phyloP scores from a whole-genome alignment of 2,113 vertebrate genomes.

The Ophthalmolycus amberensis region DNA sequence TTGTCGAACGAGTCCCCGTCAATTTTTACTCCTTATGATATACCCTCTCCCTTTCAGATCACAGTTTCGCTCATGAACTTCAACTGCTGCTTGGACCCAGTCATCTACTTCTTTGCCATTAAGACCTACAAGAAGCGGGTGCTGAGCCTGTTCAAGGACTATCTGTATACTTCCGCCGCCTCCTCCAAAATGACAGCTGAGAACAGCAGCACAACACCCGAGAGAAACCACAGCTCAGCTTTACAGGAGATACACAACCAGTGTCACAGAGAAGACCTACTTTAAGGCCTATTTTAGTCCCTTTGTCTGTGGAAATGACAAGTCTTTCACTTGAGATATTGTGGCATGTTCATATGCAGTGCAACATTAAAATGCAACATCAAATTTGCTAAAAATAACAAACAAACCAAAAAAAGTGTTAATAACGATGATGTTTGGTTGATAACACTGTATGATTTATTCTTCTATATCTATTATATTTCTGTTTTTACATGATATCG shows the following conservation, averaged over 20 bases:
- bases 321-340: not conserved
- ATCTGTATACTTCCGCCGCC: constrained; percentile 68
- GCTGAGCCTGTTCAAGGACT: constrained; percentile 83
- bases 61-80: constrained; percentile 88
- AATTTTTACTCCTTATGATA: not conserved
- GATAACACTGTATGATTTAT: not conserved
- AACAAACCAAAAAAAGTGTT: not conserved
- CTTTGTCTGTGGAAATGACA: not conserved
- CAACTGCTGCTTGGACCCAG: constrained; percentile 88
- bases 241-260: not conserved
- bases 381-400: not conserved
- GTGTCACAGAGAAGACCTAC: constrained; percentile 5
- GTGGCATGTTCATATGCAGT: not conserved
- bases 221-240: constrained; percentile 52
- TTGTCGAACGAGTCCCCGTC: not conserved
- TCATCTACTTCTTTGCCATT: constrained; percentile 91
- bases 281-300: constrained; percentile 7
- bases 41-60: constrained; percentile 73
- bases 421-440: not conserved
- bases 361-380: not conserved
- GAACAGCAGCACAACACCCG: constrained; percentile 85
- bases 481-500: not conserved
- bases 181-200: constrained; percentile 80
- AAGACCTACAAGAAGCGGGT: constrained; percentile 87
- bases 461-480: not conserved